These are phyloP conservation scores for Ennomos erosarius DNA, from an alignment of 2,888 invertebrate species.

Conservation along the genomic window DNA sequence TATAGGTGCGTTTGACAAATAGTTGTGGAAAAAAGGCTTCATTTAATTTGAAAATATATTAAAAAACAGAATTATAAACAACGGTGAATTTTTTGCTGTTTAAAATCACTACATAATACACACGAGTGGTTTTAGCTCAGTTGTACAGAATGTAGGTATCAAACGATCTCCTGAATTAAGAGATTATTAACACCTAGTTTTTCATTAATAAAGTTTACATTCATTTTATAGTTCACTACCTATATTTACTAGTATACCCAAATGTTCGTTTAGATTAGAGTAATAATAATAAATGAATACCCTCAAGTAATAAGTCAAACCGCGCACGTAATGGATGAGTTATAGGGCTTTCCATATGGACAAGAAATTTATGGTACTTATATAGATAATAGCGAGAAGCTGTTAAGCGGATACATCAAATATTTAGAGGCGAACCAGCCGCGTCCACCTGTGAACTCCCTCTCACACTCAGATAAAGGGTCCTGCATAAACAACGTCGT, in stretches of 20 bases:
- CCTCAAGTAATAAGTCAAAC: conserved; percentile 38
- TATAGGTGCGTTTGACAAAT: too few species aligned
- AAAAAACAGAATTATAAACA: too few species aligned
- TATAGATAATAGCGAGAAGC: conserved; percentile 60
- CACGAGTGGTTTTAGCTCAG: too few species aligned
- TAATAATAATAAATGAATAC: conserved; percentile 33
- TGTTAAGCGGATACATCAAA: conserved; percentile 73
- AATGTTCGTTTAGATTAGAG: conserved; percentile 31
- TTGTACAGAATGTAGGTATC: too few species aligned
- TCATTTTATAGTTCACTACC: conserved; percentile 28
- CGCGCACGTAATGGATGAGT: conserved; percentile 38
- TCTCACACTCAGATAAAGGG: conserved; percentile 53
- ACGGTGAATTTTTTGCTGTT: too few species aligned
- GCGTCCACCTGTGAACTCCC: conserved; percentile 69
- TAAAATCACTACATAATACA: too few species aligned
- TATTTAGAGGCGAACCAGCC: conserved; percentile 67
- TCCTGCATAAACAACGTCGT: conserved; percentile 50
- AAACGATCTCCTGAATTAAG: too few species aligned
- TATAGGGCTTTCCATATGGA: conserved; percentile 29
- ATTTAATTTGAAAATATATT: too few species aligned
- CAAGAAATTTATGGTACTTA: conserved; percentile 39
- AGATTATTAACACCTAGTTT: too few species aligned
- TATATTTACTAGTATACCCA: conserved; percentile 16
- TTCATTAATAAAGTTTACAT: too few species aligned
- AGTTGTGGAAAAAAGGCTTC: too few species aligned